Evolutionary conservation across 2,888 invertebrate species (phyloP), one percentile per base, ranked within the genome.

Genomic region (Thymelicus lineola): DNA sequence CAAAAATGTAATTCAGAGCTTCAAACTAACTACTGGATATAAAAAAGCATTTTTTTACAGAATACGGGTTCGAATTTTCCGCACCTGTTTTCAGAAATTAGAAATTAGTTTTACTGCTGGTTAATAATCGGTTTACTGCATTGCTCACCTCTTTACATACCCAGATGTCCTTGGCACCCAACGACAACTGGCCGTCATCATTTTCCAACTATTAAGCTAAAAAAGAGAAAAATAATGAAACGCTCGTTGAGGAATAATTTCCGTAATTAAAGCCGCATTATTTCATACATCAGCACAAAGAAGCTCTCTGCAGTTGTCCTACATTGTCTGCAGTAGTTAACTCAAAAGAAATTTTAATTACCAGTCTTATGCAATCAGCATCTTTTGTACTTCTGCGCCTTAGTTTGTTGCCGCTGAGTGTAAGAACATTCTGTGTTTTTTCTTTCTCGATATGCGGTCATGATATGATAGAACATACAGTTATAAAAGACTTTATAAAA

Each of bases 261-360:
- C 57, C 36, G 57, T 57, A 36, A 57, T 57, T 36, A 57, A 57
- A 57, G 57, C 57, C 28, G 57, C 57, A 57, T 57, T 57, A 57
- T 57, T 57, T 57, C 57, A 57, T 57, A 57, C 57, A 36, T 57
- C 57, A 63, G 50, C 48, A 62, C 48, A 62, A 62, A 48, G 62
- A 62, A 62, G 48, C 62, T 46, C 62, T 42, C 14, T 38, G 50
- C 42, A 65, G 65, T 57, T 57, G 65, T 65, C 57, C 65, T 57
- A 65, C 65, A 57, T 55, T 65, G 65, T 57, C 55, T 57, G 65
- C 57, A 65, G 57, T 36, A 57, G 65, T 65, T 65, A 65, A 65
- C 65, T 65, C 55, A 65, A 65, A 53, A 64, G 53, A 65, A 65
- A 65, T 65, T 55, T 57, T 65, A 65, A 65, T 65, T 65, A 65